Conservation (phyloP, 2,113 vertebrate species). For the Indri indri region DNA sequence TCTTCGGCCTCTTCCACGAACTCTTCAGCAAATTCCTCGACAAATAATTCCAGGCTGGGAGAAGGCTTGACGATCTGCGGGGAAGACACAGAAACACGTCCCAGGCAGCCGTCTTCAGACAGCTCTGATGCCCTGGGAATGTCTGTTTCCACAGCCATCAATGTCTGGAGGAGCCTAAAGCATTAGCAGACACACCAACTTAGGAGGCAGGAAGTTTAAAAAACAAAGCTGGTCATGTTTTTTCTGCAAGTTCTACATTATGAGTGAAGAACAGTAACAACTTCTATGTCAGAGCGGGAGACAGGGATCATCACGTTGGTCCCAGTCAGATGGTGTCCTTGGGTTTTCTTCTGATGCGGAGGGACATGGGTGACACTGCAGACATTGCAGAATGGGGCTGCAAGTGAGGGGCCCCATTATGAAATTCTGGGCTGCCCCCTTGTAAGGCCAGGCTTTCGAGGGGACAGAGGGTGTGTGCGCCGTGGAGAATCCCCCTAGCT, state of each 20-base stretch:
- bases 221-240: no score
- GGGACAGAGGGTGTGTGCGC: rapidly evolving
- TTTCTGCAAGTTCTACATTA: neutral
- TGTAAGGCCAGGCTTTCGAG: neutral
- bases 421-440: neutral
- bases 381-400: neutral
- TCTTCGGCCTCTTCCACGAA: rapidly evolving
- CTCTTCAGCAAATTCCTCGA: rapidly evolving
- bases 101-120: neutral
- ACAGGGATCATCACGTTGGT: rapidly evolving
- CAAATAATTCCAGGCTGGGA: rapidly evolving
- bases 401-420: rapidly evolving
- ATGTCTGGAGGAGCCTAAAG: neutral
- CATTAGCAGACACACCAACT: no score
- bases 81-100: neutral
- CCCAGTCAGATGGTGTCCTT: rapidly evolving
- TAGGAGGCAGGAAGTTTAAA: neutral
- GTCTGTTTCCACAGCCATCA: neutral
- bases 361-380: rapidly evolving
- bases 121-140: rapidly evolving
- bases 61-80: neutral
- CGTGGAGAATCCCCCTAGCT: neutral
- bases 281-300: neutral
- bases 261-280: neutral
- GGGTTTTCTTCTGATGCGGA: neutral